Percentiles rank a stretch among this genome's conserved stretches.
These are phyloP conservation scores for Diorhabda elongata DNA, from an alignment of 1,140 invertebrate species.

Conservation along the genomic window DNA sequence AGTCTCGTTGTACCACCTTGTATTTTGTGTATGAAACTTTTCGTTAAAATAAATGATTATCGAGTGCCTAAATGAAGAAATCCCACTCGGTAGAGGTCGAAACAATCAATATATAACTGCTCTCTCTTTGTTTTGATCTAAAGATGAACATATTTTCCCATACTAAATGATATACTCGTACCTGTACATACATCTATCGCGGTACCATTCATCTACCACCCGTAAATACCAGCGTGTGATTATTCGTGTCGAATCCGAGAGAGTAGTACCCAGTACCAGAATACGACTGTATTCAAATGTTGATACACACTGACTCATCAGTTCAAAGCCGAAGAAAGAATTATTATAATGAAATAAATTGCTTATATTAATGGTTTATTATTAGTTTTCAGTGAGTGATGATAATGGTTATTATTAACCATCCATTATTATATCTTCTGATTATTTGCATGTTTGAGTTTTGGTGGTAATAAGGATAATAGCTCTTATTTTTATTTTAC, in stretches of 20 bases:
- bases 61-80: too few relatives aligned
- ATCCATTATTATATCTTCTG: constrained; percentile 28
- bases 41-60: too few relatives aligned
- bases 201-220: constrained; percentile 21
- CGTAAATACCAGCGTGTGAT: constrained; percentile 27
- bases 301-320: constrained; percentile 39
- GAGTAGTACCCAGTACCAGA: background rate
- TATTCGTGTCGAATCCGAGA: constrained; percentile 10
- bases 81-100: too few relatives aligned
- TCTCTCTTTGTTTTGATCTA: constrained; percentile 27
- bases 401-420: constrained; percentile 44
- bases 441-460: constrained; percentile 34
- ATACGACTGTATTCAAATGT: constrained; percentile 11
- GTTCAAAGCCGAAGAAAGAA: constrained; percentile 37
- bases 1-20: too few relatives aligned
- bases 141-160: constrained; percentile 29
- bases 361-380: constrained; percentile 44
- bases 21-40: too few relatives aligned
- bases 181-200: constrained; percentile 25
- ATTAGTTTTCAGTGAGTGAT: constrained; percentile 44
- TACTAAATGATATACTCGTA: constrained; percentile 38
- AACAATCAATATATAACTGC: too few relatives aligned
- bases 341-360: constrained; percentile 48
- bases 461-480: background rate
- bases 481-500: too few relatives aligned